Base-by-base conservation (phyloP, 2,888 invertebrate genomes). In the Clanis bilineata region DNA sequence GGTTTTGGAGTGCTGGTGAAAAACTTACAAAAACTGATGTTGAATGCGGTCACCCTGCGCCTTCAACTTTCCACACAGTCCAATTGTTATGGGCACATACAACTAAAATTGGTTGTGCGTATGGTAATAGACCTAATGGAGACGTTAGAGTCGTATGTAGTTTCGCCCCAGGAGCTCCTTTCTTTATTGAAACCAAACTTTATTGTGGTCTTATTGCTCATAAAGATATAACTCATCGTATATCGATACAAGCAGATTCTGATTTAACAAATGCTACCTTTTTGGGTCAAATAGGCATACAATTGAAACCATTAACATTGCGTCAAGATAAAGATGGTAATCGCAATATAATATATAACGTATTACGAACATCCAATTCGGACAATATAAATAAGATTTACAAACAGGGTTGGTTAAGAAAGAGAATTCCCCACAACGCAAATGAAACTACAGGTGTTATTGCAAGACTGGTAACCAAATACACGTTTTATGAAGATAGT, bases 51-150 rank as follows among this genome's bases (percentile, higher is more conserved):
- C 83, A 85, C 60, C 76, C 81, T 12, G 72, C 81, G 23, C 70
- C 76, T 22, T 60, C 62, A 1, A 89, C 88, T 7, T 87, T 74
- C 63, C 76, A 79, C 56, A 84, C 90, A 43, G 83, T 76, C 10
- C 90, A 91, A 63, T 65, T 92, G 39, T 59, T 92, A 44, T 90
- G 90, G 90, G 89, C 90, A 2, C 72, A 80, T 21, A 90, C 90
- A 3, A 71, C 69, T 58, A 87, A 88, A 82, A 77, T 92, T 18
- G 91, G 91, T 54, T 92, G 91, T 71, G 90, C 90, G 10, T 88
- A 78, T 63, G 88, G 81, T 36, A 62, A 65, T 62, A 72, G 69
- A 41, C 15, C 44, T 1, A 78, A 79, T 62, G 87, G 86, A 23
- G 83, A 90, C 64, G 63, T 83, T 22, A 77, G 90, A 73, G 83